Conservation (phyloP, 2,797 vertebrate species). For the Vireo griseus region DNA sequence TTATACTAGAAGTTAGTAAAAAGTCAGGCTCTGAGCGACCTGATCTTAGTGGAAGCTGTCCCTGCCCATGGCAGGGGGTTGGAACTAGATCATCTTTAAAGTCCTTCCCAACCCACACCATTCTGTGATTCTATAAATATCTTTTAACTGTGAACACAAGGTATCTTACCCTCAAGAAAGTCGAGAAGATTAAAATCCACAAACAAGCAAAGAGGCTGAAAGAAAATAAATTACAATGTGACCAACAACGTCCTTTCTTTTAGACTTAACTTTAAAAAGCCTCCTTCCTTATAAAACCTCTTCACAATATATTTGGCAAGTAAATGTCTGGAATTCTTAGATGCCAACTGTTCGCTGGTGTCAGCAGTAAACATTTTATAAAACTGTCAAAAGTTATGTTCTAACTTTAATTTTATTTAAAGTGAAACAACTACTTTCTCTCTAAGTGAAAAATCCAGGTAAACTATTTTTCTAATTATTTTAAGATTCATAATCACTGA, state of each 20-base stretch:
- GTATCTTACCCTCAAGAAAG: constrained; percentile 85
- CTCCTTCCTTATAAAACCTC: background rate
- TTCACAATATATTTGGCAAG: background rate
- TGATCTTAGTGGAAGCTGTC: background rate
- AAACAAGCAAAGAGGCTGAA: constrained; percentile 88
- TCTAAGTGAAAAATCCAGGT: background rate
- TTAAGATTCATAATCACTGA: background rate
- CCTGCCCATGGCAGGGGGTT: fast-evolving
- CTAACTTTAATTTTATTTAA: background rate
- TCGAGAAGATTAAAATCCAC: constrained; percentile 87
- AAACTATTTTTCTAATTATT: background rate
- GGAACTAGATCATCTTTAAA: background rate
- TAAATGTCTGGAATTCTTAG: background rate
- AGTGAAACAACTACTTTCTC: background rate
- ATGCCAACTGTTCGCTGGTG: background rate
- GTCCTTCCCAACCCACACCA: background rate
- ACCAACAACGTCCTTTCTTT: background rate
- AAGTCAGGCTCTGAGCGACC: background rate
- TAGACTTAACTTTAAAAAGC: background rate
- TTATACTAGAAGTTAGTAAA: background rate
- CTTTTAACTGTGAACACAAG: background rate
- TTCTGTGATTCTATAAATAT: background rate
- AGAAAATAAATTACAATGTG: constrained; percentile 18
- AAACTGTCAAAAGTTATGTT: background rate
- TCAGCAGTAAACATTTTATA: background rate